Evolutionary conservation across 2,113 vertebrate species (phyloP), one percentile per base, ranked within the genome.

Genomic region (Clarias macrocephalus): DNA sequence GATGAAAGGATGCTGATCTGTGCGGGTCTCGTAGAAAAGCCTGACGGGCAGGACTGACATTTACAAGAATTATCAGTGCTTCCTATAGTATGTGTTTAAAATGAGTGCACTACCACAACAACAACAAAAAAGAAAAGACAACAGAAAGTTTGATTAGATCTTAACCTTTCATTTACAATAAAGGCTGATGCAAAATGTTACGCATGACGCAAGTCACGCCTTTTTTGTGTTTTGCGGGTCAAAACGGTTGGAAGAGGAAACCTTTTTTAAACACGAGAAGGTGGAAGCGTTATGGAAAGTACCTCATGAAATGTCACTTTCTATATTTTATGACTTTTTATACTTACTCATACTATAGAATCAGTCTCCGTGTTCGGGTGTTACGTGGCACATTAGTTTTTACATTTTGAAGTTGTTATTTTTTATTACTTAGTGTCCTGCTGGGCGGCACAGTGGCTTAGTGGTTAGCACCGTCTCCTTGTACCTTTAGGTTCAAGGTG

Each of bases 31-130:
- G 0, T n/a, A 37, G 21, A 76, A 60, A 70, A 80, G 52, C 63
- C 85, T 86, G 63, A 12, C 57, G 30, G 28, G 30, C 54, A 12
- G 21, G 21, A 80, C 63, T 86, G 77, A 80, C 77, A 86, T 80
- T 86, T 70, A 70, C n/a, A 80, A 86, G n/a, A 37, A 70, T 42
- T 66, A 21, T 21, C 6, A 60, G 28, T 85, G 48, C 60, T 33
- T 65, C 15, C 16, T 18, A 62, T 23, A 23, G 57, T 37, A 79
- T 10, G 42, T 73, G 11, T 84, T 73, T 68, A 57, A 84, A 84
- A 79, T 66, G 25, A 77, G 23, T 66, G 11, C 33, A 66, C 10
- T 16, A 85, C 72, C 30, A 57, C n/a, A 70, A 48, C 48, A 48
- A 48, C 48, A 48, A 48, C 6, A 48, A 48, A 48, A 48, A 8